Base-by-base conservation (phyloP, 2,113 vertebrate genomes). In the Mus pahari region DNA sequence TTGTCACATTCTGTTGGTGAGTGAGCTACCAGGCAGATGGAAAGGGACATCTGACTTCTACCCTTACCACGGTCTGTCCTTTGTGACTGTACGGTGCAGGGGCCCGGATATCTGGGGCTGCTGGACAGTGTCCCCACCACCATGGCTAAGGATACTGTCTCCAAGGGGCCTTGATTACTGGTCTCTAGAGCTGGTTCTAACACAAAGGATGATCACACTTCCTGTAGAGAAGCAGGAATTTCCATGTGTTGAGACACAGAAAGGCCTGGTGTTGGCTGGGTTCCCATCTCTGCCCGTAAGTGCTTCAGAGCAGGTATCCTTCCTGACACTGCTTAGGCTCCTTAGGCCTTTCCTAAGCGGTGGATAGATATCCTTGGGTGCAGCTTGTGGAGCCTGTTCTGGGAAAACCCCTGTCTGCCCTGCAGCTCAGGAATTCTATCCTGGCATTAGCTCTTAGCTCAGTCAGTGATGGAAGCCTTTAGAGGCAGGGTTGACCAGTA, bases 251-350 rank as follows among this genome's bases (percentile, higher is more conserved):
- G 45, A 1, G 31, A 79, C 50, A 75, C 60, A 55, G n/a, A 86
- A 86, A 48, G 84, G 33, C 79, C 42, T 7, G 0, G 9, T 12
- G 26, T 78, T 96, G 89, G 91, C 95, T 7, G 7, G n/a, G 22
- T 71, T 92, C 94, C 96, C 55, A 45, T 60, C 31, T 50, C 66
- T 91, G 91, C 88, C 90, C 0, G 7, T 58, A 86, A 94, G n/a
- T 86, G 64, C 60, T 10, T 60, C 26, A 39, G 53, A 66, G 7
- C 74, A 91, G 87, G 24, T 62, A 96, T 97, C 96, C 90, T 97
- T 97, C 91, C 91, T 86, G 77, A 68, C 33, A 3, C 28, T 36
- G 81, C 1, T 0, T 14, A 36, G 79, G 48, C 31, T 92, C 66
- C 77, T 31, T 28, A 33, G 73, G 50, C 68, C 60, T 26, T 75